phyloP scores from a whole-genome alignment of 2,888 invertebrate species.

The Neelides folsomi region DNA sequence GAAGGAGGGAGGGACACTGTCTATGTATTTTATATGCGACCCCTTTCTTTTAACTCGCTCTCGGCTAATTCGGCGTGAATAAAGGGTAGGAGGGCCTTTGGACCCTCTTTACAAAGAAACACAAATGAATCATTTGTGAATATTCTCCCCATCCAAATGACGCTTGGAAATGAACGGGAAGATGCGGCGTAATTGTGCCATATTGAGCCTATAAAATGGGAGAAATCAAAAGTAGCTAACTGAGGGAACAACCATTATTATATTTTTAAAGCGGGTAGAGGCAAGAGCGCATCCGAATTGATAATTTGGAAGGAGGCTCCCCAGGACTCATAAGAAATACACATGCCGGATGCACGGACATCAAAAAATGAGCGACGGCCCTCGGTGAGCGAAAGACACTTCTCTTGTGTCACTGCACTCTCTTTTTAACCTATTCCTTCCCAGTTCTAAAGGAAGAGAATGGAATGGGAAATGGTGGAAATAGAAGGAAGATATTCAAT shows the following conservation, averaged over 20 bases:
- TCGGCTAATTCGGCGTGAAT: no score
- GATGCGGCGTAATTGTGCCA: neutral
- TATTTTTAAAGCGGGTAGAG: neutral
- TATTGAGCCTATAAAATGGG: neutral
- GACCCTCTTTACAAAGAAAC: no score
- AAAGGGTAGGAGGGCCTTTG: no score
- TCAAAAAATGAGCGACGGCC: conserved; percentile 13
- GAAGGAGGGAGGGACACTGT: no score
- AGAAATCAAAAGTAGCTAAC: neutral
- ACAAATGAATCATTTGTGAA: no score
- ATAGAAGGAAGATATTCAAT: conserved; percentile 5
- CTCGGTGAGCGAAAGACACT: conserved; percentile 1
- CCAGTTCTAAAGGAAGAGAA: neutral
- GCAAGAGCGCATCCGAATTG: conserved; percentile 10
- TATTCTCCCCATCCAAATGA: no score
- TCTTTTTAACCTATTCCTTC: neutral
- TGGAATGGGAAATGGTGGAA: conserved; percentile 7
- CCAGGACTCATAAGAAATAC: conserved; percentile 9
- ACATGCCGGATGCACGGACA: conserved; percentile 17
- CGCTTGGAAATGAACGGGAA: no score
- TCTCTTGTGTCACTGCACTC: conserved; percentile 13
- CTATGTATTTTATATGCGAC: no score
- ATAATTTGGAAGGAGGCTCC: conserved; percentile 7
- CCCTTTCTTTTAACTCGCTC: no score
- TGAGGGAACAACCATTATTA: no score